Conservation (phyloP, 2,888 invertebrate species). For the Ophion slaviceki region DNA sequence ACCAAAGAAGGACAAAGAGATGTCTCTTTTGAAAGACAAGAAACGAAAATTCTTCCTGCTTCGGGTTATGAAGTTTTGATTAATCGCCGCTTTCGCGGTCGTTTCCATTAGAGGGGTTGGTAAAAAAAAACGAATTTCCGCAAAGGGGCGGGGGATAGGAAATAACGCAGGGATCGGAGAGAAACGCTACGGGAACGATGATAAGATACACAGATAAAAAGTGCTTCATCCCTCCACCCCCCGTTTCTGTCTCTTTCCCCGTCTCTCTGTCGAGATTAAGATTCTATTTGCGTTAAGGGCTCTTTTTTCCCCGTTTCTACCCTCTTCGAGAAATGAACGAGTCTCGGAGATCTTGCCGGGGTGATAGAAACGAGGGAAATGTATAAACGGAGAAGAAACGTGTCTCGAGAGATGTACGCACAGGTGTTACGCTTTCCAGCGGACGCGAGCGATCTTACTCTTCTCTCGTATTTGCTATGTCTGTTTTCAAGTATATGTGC, state of each 20-base stretch:
- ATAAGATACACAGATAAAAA: background rate
- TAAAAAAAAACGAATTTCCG: background rate
- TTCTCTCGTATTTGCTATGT: background rate
- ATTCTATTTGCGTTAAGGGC: slow-evolving; percentile 32
- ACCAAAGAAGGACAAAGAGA: slow-evolving; percentile 1
- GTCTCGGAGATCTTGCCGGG: slow-evolving; percentile 14
- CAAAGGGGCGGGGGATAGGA: background rate
- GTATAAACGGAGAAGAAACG: slow-evolving; percentile 18
- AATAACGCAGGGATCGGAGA: background rate
- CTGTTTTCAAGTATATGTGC: slow-evolving; percentile 1
- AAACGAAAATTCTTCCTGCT: background rate
- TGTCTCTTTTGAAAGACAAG: too few relatives aligned
- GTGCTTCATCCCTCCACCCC: background rate
- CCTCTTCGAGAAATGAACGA: slow-evolving; percentile 22
- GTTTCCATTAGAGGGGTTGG: background rate
- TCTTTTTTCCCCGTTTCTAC: slow-evolving; percentile 1
- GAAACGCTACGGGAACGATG: background rate
- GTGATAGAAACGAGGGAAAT: slow-evolving; percentile 10
- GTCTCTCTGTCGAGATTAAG: background rate
- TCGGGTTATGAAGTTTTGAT: slow-evolving; percentile 22
- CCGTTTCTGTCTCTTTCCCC: background rate
- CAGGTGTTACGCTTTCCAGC: slow-evolving; percentile 18
- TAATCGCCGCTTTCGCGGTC: background rate
- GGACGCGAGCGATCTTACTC: background rate
- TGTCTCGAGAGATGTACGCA: slow-evolving; percentile 38